Conservation (phyloP, 2,888 invertebrate species). For the Drosophila pullipes region DNA sequence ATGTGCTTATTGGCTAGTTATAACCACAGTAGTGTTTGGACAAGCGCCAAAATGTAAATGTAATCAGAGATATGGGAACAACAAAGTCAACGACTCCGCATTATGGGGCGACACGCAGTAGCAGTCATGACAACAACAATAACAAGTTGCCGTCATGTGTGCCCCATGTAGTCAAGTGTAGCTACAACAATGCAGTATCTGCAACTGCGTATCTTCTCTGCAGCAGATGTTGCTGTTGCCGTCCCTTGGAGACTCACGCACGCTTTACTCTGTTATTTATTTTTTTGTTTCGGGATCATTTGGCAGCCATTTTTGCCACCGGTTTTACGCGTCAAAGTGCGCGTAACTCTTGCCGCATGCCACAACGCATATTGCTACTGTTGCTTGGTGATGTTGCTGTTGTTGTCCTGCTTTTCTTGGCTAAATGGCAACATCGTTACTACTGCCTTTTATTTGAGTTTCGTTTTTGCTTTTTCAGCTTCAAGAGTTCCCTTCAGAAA, state of each 20-base stretch:
- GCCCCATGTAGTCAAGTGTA: slow-evolving; percentile 64
- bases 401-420: slow-evolving; percentile 35
- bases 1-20: slow-evolving; percentile 14
- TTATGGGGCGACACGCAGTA: slow-evolving; percentile 1
- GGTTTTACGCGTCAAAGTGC: slow-evolving; percentile 79
- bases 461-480: slow-evolving; percentile 9
- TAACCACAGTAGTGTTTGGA: slow-evolving; percentile 2
- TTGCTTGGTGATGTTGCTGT: slow-evolving; percentile 23
- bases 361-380: slow-evolving; percentile 46
- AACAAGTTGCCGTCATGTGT: slow-evolving; percentile 49
- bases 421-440: slow-evolving; percentile 22
- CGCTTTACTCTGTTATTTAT: slow-evolving; percentile 57
- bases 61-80: slow-evolving; percentile 52
- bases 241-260: slow-evolving; percentile 59
- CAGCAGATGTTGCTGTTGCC: slow-evolving; percentile 13
- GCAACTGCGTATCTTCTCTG: slow-evolving; percentile 55
- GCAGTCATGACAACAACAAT: slow-evolving; percentile 37
- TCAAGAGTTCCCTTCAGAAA: background rate
- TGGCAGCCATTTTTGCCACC: slow-evolving; percentile 76
- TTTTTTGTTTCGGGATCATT: slow-evolving; percentile 26
- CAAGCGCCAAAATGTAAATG: slow-evolving; percentile 50
- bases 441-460: slow-evolving; percentile 32
- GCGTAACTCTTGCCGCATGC: slow-evolving; percentile 78
- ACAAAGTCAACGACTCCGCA: slow-evolving; percentile 34
- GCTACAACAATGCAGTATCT: slow-evolving; percentile 71